Evolutionary conservation across 2,888 invertebrate genomes (phyloP), one percentile per base, ranked within the genome.

Genomic region (Xylota sylvarum): DNA sequence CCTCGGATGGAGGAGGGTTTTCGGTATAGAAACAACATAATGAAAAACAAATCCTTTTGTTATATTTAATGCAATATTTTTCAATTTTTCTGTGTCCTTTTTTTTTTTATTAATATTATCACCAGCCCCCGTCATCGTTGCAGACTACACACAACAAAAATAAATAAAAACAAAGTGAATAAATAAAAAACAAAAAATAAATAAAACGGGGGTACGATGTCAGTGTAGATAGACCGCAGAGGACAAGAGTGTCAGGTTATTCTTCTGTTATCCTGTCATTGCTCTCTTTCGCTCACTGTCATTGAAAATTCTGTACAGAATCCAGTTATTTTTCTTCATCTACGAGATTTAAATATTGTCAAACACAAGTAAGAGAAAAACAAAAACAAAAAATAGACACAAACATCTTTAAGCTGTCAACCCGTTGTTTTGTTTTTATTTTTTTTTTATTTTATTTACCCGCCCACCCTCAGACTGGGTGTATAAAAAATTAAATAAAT

Each of bases 341-440:
- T 70, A 82, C 43, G 60, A 7, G 69, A 82, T 77, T 64, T 58
- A 64, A 82, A 77, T 77, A 77, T 70, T 77, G 65, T 55, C 56
- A 46, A 52, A 50, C 19, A 50, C 37, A 30, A 48, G 27, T 27
- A 27, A 48, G 14, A 14, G n/a, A 23, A 6, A 19, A 35, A 14
- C 14, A 48, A 35, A n/a, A n/a, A n/a, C n/a, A n/a, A n/a, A 58
- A 23, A 48, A 37, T 9, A 35, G 14, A 52, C 32, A 58, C 43
- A n/a, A 35, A 32, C 48, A 70, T 77, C 64, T 70, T 64, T 56
- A 48, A 77, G 64, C 64, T 77, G 82, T 77, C 82, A 82, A 70
- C 76, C 40, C n/a, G 67, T 35, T 62, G 43, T 19, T 50, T n/a
- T n/a, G n/a, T 17, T 56, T 73, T 67, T 43, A 62, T 70, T 70